Base-by-base conservation (phyloP, 35 echinoderm and acorn worm species). In the Hemicentrotus pulcherrimus region DNA sequence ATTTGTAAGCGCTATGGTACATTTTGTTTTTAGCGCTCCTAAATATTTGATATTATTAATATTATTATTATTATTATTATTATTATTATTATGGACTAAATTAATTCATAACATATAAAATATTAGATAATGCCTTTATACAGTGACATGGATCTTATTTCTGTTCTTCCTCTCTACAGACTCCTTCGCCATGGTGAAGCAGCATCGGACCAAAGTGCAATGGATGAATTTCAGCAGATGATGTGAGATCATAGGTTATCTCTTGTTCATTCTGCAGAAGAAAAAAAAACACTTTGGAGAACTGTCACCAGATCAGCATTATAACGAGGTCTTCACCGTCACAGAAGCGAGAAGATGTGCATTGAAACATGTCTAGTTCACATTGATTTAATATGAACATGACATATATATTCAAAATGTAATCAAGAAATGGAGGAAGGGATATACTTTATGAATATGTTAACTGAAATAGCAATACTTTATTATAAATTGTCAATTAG, bases 141-240 rank as follows among this genome's bases (percentile, higher is more conserved):
- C 35, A 41, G 35, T 41, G 35, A 41, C 35, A 41, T 41, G 3
- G 35, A 41, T 1, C 0, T 41, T 41, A 41, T 41, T 41, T 41
- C 88, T 45, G 4, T 41, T 88, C n/a, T 90, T 10, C 32, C 19
- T 41, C 12, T 90, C 19, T 90, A 19, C 88, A 90, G 88, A 47
- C 46, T 90, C 5, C 88, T 90, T 33, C 32, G 33, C 1, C 88
- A 90, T 90, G 88, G 88, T 33, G 88, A 90, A 30, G 19, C 88
- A 47, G 88, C 88, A 90, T 45, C 88, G 7, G 88, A 90, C 88
- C 88, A 90, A 90, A 90, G 32, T 90, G 88, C 88, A 90, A 90
- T 90, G 88, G 88, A 90, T 4, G 88, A 90, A 90, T 90, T 90
- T 9, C 88, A 90, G 32, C 88, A 90, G n/a, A 90, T 90, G 88